Percentiles rank a stretch among this genome's conserved stretches.
phyloP scores from a whole-genome alignment of 2,888 invertebrate species.

The Microplitis manilae region DNA sequence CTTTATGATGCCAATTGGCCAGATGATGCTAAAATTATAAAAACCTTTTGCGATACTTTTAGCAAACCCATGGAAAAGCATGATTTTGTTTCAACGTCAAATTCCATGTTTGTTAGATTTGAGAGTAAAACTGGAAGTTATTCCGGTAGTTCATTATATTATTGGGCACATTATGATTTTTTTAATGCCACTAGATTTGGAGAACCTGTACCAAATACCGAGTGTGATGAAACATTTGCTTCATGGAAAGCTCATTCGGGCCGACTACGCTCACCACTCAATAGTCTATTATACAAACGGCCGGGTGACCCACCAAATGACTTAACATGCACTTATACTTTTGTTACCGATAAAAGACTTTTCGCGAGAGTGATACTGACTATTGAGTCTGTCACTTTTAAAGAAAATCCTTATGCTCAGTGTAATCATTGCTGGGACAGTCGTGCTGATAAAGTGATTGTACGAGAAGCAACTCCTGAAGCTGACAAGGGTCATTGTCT shows the following conservation, averaged over 20 bases:
- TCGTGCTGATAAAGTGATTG: constrained; percentile 85
- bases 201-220: constrained; percentile 81
- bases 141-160: constrained; percentile 93
- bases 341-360: constrained; percentile 86
- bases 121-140: constrained; percentile 94
- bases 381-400: constrained; percentile 85
- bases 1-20: constrained; percentile 91
- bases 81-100: constrained; percentile 91
- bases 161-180: constrained; percentile 95
- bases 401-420: constrained; percentile 76
- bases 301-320: constrained; percentile 81
- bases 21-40: constrained; percentile 91
- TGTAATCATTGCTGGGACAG: constrained; percentile 89
- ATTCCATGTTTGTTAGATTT: constrained; percentile 89
- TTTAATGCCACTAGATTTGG: constrained; percentile 92
- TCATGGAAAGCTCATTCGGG: constrained; percentile 88
- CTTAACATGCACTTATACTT: constrained; percentile 86
- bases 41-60: constrained; percentile 95
- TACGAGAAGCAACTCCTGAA: constrained; percentile 82
- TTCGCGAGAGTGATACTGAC: constrained; percentile 87
- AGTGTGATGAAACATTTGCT: constrained; percentile 90
- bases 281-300: constrained; percentile 89
- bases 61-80: constrained; percentile 94
- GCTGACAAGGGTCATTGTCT: constrained; percentile 82
- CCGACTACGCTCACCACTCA: constrained; percentile 85